Evolutionary conservation across 1,140 invertebrate genomes (phyloP).

Genomic region (Solenopsis invicta): DNA sequence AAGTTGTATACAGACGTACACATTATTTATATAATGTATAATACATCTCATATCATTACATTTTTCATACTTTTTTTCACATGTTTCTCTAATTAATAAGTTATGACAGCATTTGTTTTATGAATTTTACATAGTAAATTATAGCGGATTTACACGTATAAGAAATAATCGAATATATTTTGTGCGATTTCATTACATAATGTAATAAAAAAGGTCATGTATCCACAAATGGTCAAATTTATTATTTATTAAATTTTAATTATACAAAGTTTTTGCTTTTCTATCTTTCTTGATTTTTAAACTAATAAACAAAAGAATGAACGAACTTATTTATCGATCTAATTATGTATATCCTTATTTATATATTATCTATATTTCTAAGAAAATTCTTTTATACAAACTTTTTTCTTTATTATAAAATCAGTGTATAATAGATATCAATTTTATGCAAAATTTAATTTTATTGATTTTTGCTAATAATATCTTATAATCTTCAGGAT

Average conservation of each 20-base stretch:
- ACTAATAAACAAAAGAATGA: neutral
- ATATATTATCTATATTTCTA: too few species aligned
- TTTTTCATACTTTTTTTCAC: conserved; percentile 30
- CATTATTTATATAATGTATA: conserved; percentile 17
- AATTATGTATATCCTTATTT: neutral
- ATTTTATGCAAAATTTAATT: too few species aligned
- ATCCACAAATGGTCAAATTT: neutral
- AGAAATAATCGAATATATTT: conserved; percentile 30
- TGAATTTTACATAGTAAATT: neutral
- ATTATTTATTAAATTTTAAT: conserved; percentile 27
- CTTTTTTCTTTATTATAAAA: too few species aligned
- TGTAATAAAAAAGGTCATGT: conserved; percentile 14
- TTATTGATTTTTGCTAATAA: too few species aligned
- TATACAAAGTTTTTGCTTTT: neutral
- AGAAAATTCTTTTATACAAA: too few species aligned
- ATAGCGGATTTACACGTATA: conserved; percentile 3
- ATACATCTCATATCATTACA: neutral
- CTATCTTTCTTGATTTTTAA: neutral
- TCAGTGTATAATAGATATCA: too few species aligned
- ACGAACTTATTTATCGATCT: neutral
- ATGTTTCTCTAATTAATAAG: conserved; percentile 24
- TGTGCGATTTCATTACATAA: conserved; percentile 27
- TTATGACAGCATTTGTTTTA: conserved; percentile 11
- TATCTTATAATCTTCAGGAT: too few species aligned
- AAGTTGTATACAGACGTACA: neutral